phyloP scores from a whole-genome alignment of 1,140 invertebrate species.

The Leucophenga varia region DNA sequence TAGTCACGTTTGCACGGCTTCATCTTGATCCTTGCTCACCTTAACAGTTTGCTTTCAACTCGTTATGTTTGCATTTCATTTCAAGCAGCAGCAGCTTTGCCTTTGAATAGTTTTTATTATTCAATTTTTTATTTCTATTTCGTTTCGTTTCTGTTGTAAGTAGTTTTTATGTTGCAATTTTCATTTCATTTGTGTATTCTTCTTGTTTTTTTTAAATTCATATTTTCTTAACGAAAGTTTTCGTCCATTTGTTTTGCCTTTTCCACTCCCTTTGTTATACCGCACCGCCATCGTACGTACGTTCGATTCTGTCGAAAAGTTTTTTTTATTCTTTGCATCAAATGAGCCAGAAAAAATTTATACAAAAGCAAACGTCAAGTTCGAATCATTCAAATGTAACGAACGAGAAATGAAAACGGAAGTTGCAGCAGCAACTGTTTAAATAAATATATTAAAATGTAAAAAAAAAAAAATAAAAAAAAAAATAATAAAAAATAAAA shows the following conservation, averaged over 20 bases:
- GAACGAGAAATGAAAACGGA: constrained; percentile 51
- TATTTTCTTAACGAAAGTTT: constrained; percentile 54
- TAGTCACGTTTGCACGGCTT: constrained; percentile 18
- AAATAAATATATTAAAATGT: constrained; percentile 44
- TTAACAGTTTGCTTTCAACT: too few species aligned
- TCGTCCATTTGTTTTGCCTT: constrained; percentile 22
- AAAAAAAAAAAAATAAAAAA: constrained; percentile 24
- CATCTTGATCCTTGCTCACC: too few species aligned
- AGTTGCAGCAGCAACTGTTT: constrained; percentile 53
- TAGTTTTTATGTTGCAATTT: constrained; percentile 38
- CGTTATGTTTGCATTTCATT: constrained; percentile 14
- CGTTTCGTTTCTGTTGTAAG: too few species aligned
- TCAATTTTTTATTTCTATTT: background rate
- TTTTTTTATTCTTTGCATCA: constrained; percentile 52
- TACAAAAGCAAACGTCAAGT: constrained; percentile 52
- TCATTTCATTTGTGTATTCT: constrained; percentile 54
- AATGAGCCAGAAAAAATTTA: constrained; percentile 50
- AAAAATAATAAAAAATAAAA: background rate
- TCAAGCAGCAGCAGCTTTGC: constrained; percentile 7
- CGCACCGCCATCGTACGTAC: background rate
- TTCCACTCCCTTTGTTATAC: constrained; percentile 5
- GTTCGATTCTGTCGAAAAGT: constrained; percentile 29
- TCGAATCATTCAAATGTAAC: constrained; percentile 53
- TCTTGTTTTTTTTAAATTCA: constrained; percentile 54
- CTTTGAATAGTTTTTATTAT: background rate